Evolutionary conservation across 2,113 vertebrate species (phyloP).

Genomic region (Oncorhynchus gorbuscha): DNA sequence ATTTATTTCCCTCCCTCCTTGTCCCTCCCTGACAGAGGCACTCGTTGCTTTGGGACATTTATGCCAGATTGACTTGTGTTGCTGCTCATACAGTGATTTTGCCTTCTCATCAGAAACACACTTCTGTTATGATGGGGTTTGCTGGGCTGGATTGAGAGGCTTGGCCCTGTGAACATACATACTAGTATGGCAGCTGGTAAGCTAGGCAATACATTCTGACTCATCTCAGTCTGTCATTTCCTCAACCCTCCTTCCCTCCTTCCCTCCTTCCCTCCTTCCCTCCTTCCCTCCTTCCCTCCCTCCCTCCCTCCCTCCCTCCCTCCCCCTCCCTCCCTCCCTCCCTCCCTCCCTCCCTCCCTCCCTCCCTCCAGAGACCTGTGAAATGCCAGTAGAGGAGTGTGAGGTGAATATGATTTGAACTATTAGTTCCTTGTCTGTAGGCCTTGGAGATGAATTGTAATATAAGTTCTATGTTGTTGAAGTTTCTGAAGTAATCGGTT

Average conservation of each 20-base stretch:
- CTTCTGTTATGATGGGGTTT: background rate
- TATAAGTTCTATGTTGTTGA: constrained; percentile 57
- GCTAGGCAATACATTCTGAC: background rate
- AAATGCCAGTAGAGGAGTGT: constrained; percentile 37
- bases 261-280: too few relatives aligned
- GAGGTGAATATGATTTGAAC: constrained; percentile 51
- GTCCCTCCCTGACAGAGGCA: too few relatives aligned
- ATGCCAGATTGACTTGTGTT: too few relatives aligned
- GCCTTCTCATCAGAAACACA: background rate
- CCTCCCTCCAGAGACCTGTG: constrained; percentile 11
- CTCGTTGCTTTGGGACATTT: too few relatives aligned
- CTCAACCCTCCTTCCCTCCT: too few relatives aligned
- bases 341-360: too few relatives aligned
- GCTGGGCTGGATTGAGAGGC: too few relatives aligned
- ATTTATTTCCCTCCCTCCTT: background rate
- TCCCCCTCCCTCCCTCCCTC: too few relatives aligned
- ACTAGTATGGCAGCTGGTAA: background rate
- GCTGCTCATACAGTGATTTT: background rate
- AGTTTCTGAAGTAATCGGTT: constrained; percentile 21
- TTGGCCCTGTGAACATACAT: background rate
- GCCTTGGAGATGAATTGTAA: constrained; percentile 47
- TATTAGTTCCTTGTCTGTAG: constrained; percentile 52
- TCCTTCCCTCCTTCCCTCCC: too few relatives aligned
- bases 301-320: constrained; percentile 3
- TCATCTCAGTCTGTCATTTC: background rate